A percentile compares a stretch with the other conserved stretches of the same genome.
Conservation (phyloP, 2,888 invertebrate species). For the Siphlonurus alternatus region DNA sequence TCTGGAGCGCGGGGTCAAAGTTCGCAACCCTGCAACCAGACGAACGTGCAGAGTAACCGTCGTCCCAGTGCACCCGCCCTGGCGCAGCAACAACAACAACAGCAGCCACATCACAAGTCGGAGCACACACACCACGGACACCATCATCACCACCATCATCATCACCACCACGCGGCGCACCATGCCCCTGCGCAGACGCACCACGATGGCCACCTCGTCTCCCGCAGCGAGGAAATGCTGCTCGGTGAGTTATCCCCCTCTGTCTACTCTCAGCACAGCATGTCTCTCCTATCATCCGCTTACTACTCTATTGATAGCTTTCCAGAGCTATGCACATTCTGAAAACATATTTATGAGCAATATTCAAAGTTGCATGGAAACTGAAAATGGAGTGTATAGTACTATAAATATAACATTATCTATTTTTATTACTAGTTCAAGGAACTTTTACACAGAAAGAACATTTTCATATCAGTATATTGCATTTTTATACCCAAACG, state of each 20-base stretch:
- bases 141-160: conserved; percentile 2
- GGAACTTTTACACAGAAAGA: too few species aligned
- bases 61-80: not conserved
- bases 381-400: too few species aligned
- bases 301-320: too few species aligned
- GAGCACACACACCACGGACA: not conserved
- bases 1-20: conserved; percentile 24
- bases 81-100: not conserved
- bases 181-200: not conserved
- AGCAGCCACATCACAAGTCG: not conserved
- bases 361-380: too few species aligned
- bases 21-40: conserved; percentile 18
- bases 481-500: too few species aligned
- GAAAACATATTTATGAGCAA: too few species aligned
- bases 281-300: too few species aligned
- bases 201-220: not conserved
- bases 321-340: too few species aligned
- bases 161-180: not conserved
- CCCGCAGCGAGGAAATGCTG: conserved; percentile 1
- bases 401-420: too few species aligned
- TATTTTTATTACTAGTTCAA: too few species aligned
- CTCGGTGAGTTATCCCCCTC: not conserved
- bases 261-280: too few species aligned
- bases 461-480: too few species aligned
- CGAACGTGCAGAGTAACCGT: not conserved